Base-by-base conservation (phyloP, 2,113 vertebrate genomes). In the Varanus komodoensis region DNA sequence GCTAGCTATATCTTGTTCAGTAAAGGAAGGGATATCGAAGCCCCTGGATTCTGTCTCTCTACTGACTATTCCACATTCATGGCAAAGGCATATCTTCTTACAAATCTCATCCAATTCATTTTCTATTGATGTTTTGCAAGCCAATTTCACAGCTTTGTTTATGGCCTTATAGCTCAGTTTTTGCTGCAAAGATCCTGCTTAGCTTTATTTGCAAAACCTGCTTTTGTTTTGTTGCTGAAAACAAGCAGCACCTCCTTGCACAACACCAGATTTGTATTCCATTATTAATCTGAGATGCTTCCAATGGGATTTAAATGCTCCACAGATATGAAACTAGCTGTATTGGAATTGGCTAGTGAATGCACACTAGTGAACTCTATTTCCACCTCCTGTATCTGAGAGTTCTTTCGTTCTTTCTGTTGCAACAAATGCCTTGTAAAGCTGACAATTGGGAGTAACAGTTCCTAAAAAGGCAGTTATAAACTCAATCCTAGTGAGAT, bases 401-500 rank as follows among this genome's bases (percentile, higher is more conserved):
- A 89, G 38, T 48, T 21, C 67, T 90, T 82, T 6, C 71, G 64
- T 86, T 81, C 12, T 82, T 84, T 68, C 68, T 9, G 87, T 23
- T 64, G 48, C 2, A 74, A 87, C 61, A 50, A 4, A 88, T 74
- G 38, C 82, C 25, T 83, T 1, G 25, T 88, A 27, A 5, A 79
- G 50, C 15, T 0, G 0, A 1, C 84, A 87, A 38, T 23, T 88
- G 81, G 67, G 4, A 81, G 5, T 25, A 6, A 79, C 5, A 89
- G 84, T 88, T 90, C 61, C 0, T 8, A 6, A 0, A 78, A 52
- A 67, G 57, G 69, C 4, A 88, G 50, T 11, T 85, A 4, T 81
- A 93, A 89, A 52, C 12, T 15, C 91, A 89, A 67, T 25, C 3
- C 75, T 85, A 92, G 2, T 54, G 78, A 68, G 57, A 89, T 44